These are phyloP conservation scores for Remorina albescens DNA, from an alignment of 2,797 vertebrate species.

Conservation along the genomic window DNA sequence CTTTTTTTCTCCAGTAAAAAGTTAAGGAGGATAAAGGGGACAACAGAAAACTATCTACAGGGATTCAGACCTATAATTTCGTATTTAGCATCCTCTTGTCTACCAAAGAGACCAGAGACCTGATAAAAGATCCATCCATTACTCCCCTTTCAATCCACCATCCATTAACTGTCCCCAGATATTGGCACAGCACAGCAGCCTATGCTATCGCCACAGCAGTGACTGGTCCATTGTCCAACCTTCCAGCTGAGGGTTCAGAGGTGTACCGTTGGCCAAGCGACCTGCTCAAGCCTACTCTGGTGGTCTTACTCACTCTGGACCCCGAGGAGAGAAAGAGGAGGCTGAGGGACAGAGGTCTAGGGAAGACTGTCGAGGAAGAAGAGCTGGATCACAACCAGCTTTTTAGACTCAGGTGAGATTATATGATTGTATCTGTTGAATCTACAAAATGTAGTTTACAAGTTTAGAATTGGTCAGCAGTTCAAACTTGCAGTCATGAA, in stretches of 20 bases:
- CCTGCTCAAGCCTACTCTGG: constrained; percentile 89
- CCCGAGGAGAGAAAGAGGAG: constrained; percentile 87
- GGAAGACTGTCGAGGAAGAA: constrained; percentile 89
- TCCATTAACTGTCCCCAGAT: constrained; percentile 80
- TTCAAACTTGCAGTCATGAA: too few species aligned
- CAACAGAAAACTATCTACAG: not conserved
- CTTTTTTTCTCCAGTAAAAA: constrained; percentile 32
- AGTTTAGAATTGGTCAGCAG: not conserved
- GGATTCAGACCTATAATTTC: constrained; percentile 23
- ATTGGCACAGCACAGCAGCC: constrained; percentile 95
- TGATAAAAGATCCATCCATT: constrained; percentile 26
- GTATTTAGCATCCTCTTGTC: constrained; percentile 24
- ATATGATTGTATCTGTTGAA: not conserved
- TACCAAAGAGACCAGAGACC: constrained; percentile 4
- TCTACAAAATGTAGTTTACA: not conserved
- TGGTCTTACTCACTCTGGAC: constrained; percentile 89
- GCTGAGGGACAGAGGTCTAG: constrained; percentile 84
- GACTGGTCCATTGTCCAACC: constrained; percentile 82
- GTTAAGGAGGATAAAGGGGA: constrained; percentile 11
- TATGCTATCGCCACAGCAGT: constrained; percentile 93
- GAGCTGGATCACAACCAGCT: constrained; percentile 87
- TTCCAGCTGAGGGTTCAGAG: constrained; percentile 86
- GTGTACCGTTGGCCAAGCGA: constrained; percentile 92
- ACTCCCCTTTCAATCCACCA: constrained; percentile 25
- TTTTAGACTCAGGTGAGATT: constrained; percentile 90